Evolutionary conservation across 2,888 invertebrate species (phyloP), one percentile per base, ranked within the genome.

Genomic region (Mactromeris polynyma): DNA sequence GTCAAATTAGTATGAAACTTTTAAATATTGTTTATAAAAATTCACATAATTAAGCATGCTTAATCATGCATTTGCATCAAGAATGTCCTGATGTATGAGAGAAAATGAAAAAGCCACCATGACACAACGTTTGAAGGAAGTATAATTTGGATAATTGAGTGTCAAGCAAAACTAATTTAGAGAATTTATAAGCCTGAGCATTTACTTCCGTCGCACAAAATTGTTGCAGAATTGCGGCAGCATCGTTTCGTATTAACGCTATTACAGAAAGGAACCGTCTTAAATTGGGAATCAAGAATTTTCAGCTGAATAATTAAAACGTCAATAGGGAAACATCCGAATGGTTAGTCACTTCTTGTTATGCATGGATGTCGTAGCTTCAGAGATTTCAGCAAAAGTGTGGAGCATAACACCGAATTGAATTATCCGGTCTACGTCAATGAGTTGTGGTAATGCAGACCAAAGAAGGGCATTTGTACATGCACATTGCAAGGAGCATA

Each of bases 281-380:
- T 73, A 36, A 73, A 73, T 33, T 73, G 33, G 36, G 26, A 73
- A 73, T 73, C 73, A 33, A 26, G 36, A 33, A 73, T 73, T 58
- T 69, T 36, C 14, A 73, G 31, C 14, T 36, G 17, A 73, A 73
- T 73, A 73, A 73, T 73, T 73, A 73, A 73, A 73, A 33, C 4
- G 73, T 36, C 73, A 19, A 73, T 73, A 73, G 14, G 19, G 36
- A 73, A 73, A 73, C 14, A 36, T 64, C 9, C 9, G 6, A 26
- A 26, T 64, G 26, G 58, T 64, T 64, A 64, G 58, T 64, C 58
- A 64, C 58, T 58, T n/a, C 46, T 46, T n/a, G 58, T 58, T n/a
- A 26, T 58, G n/a, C 58, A 26, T 21, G 14, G n/a, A 58, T 26
- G 26, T 64, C 26, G 58, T 26, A n/a, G 1, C 26, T 64, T 64